These are phyloP conservation scores for Tinamus guttatus DNA, from an alignment of 2,113 vertebrate genomes.

Conservation along the genomic window DNA sequence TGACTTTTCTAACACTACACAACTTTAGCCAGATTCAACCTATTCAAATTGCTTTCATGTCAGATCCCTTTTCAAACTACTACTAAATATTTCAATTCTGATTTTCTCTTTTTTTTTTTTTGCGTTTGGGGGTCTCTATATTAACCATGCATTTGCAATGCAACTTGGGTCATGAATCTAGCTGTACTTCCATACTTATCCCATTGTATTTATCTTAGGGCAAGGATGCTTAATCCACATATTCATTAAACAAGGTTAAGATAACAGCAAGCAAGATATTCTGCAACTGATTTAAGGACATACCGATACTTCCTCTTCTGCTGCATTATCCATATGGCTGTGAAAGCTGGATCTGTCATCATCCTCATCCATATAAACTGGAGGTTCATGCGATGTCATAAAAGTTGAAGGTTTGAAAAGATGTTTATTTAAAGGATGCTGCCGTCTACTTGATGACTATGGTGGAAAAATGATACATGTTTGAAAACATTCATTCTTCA, in stretches of 20 bases:
- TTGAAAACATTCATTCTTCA: conserved; percentile 2
- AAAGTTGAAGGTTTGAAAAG: conserved; percentile 98
- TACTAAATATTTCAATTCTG: neutral
- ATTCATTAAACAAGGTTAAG: neutral
- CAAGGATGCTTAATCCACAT: neutral
- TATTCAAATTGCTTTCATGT: neutral
- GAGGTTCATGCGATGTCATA: conserved; percentile 97
- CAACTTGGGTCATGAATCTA: neutral
- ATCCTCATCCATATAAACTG: conserved; percentile 98
- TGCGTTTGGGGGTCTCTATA: neutral
- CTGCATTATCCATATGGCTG: conserved; percentile 83
- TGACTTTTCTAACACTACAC: neutral
- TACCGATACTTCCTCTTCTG: conserved; percentile 90
- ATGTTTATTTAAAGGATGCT: conserved; percentile 98
- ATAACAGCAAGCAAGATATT: neutral
- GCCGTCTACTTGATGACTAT: conserved; percentile 93
- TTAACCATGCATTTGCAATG: neutral
- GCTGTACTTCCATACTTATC: neutral
- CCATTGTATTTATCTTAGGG: neutral
- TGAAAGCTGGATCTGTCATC: conserved; percentile 92
- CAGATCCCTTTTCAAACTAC: neutral
- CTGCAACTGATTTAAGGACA: neutral
- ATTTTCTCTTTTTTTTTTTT: neutral
- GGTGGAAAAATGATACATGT: conserved; percentile 52
- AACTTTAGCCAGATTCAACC: neutral